Evolutionary conservation across 2,888 invertebrate species (phyloP).

Genomic region (Zygothrica quintamaculata): DNA sequence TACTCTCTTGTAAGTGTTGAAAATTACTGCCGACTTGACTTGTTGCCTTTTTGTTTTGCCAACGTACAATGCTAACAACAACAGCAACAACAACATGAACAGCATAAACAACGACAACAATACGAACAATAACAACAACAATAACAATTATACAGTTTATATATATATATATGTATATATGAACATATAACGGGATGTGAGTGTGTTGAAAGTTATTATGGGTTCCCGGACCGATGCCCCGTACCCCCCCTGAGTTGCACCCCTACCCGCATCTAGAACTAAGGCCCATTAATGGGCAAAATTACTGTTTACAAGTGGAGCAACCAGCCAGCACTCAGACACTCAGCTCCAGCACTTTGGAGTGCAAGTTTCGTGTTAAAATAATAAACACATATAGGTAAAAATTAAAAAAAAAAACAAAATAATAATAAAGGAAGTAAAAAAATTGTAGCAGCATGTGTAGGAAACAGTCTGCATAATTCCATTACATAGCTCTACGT

Average conservation of each 20-base stretch:
- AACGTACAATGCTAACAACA: conserved; percentile 44
- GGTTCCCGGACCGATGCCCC: conserved; percentile 36
- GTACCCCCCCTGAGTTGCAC: no score
- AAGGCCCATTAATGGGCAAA: conserved; percentile 75
- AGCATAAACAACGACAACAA: background rate
- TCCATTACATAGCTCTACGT: conserved; percentile 63
- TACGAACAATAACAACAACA: conserved; percentile 57
- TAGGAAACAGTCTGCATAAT: conserved; percentile 56
- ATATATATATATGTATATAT: conserved; percentile 15
- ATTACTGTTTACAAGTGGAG: conserved; percentile 78
- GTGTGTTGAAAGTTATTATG: conserved; percentile 70
- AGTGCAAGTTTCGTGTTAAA: conserved; percentile 79
- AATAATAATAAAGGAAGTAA: no score
- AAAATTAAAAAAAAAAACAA: no score
- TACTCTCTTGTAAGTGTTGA: conserved; percentile 74
- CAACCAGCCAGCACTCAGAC: conserved; percentile 26
- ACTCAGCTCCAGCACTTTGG: conserved; percentile 24
- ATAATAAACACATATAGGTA: conserved; percentile 79
- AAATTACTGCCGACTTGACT: conserved; percentile 80
- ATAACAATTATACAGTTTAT: conserved; percentile 15
- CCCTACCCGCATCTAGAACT: conserved; percentile 16
- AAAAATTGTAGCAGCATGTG: conserved; percentile 72
- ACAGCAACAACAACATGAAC: conserved; percentile 35
- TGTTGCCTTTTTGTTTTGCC: conserved; percentile 77
- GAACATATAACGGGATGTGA: conserved; percentile 21